Evolutionary conservation across 2,888 invertebrate genomes (phyloP), one percentile per base, ranked within the genome.

Genomic region (Hirtodrosophila histrioides): DNA sequence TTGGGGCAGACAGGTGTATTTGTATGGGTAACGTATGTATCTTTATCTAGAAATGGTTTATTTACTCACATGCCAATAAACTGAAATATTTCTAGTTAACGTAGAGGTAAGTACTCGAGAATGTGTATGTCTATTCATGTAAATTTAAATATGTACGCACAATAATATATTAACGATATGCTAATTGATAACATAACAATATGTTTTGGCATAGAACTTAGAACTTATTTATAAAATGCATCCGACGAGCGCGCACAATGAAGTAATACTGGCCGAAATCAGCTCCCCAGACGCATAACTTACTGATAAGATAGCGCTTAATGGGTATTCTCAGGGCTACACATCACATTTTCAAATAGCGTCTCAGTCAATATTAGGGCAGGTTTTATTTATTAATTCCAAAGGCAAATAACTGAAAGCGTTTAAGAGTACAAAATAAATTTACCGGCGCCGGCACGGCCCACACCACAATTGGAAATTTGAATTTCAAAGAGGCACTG

Each of bases 231-330:
- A 37, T 35, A 55, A 71, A 74, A 63, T 62, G 60, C 69, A 73
- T 55, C 75, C 73, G 54, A 51, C 57, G 40, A 39, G 60, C 63
- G 56, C 67, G 69, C 75, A 53, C 64, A 40, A 54, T 67, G 64
- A 77, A 85, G 61, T 84, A 81, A 81, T 85, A 84, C 87, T 86
- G 64, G 63, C 68, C 68, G 46, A 63, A 73, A 70, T 55, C 46
- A 68, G 63, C 56, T 55, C 29, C 40, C 17, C 40, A 36, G 27
- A 55, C 46, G 70, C 66, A 70, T 45, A 54, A 41, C 43, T 37
- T 10, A 27, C 62, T 68, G 83, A 84, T 84, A 84, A 84, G 84
- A 84, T 84, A 84, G 45, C 41, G 27, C 41, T 50, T 10, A 57
- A 49, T 62, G 6, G 3, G 7, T 31, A 51, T 46, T 23, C 17